phyloP scores from a whole-genome alignment of 1,140 invertebrate species.

The Elymnias hypermnestra region DNA sequence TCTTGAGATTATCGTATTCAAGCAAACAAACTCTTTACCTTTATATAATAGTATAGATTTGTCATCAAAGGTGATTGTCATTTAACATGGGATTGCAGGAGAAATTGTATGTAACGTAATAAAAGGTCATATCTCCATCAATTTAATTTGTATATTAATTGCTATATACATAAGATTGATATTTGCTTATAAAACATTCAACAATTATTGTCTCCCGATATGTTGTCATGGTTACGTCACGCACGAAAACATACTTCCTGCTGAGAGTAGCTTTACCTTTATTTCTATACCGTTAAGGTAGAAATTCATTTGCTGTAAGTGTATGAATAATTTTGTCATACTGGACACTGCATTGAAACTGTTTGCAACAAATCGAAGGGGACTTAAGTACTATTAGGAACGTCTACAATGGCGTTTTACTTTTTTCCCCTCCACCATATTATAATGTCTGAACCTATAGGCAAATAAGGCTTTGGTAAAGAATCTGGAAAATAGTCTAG shows the following conservation, averaged over 20 bases:
- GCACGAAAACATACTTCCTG: slow-evolving; percentile 25
- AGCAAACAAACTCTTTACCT: too few relatives aligned
- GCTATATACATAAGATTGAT: slow-evolving; percentile 9
- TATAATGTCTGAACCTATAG: slow-evolving; percentile 1
- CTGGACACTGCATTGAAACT: slow-evolving; percentile 54
- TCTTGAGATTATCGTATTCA: too few relatives aligned
- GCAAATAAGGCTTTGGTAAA: background rate
- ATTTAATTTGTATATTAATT: slow-evolving; percentile 7
- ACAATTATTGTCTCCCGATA: slow-evolving; percentile 35
- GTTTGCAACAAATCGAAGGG: slow-evolving; percentile 50
- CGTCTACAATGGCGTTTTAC: slow-evolving; percentile 39
- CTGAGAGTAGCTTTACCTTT: slow-evolving; percentile 16
- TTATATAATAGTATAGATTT: slow-evolving; percentile 3
- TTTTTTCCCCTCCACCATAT: slow-evolving; percentile 9
- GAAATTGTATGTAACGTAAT: slow-evolving; percentile 9
- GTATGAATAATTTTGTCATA: slow-evolving; percentile 24
- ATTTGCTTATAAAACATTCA: slow-evolving; percentile 16
- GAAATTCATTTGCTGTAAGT: slow-evolving; percentile 11
- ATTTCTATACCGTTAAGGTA: slow-evolving; percentile 7
- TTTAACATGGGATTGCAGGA: slow-evolving; percentile 17
- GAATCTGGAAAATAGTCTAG: background rate
- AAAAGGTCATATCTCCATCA: slow-evolving; percentile 8
- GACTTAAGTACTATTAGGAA: slow-evolving; percentile 52
- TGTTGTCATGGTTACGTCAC: slow-evolving; percentile 55
- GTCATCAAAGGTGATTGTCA: slow-evolving; percentile 20